phyloP scores from a whole-genome alignment of 1,140 invertebrate species.

The Sinonovacula constricta region DNA sequence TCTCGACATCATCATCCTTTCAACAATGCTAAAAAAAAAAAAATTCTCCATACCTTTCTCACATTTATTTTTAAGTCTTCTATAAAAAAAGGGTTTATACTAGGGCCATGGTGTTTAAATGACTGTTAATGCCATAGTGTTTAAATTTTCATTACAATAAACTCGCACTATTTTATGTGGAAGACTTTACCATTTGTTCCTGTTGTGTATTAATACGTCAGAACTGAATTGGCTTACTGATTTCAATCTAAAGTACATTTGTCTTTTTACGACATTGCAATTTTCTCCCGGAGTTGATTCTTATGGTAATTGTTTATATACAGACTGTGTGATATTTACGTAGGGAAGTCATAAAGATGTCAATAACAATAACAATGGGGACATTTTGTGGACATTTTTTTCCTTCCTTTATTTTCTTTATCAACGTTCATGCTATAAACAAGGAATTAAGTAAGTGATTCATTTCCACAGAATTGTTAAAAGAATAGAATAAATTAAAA shows the following conservation, averaged over 20 bases:
- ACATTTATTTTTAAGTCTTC: too few relatives aligned
- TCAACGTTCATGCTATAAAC: too few relatives aligned
- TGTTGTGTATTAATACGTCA: conserved; percentile 44
- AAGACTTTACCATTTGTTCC: conserved; percentile 3
- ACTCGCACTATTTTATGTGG: conserved; percentile 21
- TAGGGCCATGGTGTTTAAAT: background rate
- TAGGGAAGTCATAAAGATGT: background rate
- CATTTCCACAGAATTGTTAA: too few relatives aligned
- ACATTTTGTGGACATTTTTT: too few relatives aligned
- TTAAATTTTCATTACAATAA: conserved; percentile 49
- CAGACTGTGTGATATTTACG: background rate
- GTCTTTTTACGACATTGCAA: conserved; percentile 37
- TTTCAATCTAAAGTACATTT: conserved; percentile 49
- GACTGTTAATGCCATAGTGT: conserved; percentile 6
- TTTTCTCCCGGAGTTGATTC: background rate
- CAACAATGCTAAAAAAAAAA: too few relatives aligned
- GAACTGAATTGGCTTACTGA: conserved; percentile 19
- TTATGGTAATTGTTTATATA: background rate
- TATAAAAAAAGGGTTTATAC: background rate
- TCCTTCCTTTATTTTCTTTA: too few relatives aligned
- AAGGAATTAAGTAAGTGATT: too few relatives aligned
- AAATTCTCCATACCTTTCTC: too few relatives aligned
- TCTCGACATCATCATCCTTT: too few relatives aligned
- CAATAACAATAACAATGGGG: too few relatives aligned
- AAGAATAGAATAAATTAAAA: too few relatives aligned